A percentile compares a stretch with the other conserved stretches of the same genome.
phyloP scores from a whole-genome alignment of 2,113 vertebrate genomes.

The Tauraco erythrolophus region DNA sequence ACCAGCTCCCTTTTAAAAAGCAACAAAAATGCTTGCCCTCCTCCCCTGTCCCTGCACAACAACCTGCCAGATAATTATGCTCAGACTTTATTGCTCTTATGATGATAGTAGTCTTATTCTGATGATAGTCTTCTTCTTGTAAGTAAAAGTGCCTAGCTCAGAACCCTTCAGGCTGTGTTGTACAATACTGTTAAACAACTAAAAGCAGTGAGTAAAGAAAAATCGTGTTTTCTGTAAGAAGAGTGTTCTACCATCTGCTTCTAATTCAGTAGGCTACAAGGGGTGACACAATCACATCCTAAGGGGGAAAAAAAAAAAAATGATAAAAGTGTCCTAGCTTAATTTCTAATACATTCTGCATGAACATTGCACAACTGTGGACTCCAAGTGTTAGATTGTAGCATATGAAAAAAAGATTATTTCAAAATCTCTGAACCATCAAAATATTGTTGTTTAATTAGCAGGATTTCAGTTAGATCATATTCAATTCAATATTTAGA shows the following conservation, averaged over 20 bases:
- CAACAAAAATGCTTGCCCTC: neutral
- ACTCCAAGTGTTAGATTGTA: neutral
- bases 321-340: neutral
- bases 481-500: neutral
- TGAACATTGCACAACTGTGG: neutral
- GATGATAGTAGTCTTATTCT: neutral
- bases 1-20: neutral
- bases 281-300: neutral
- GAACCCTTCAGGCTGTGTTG: neutral
- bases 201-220: neutral
- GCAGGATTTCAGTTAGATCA: neutral
- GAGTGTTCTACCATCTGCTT: neutral
- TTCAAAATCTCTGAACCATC: neutral
- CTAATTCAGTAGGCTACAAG: neutral
- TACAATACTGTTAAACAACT: neutral
- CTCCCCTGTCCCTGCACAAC: neutral
- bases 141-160: neutral
- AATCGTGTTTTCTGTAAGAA: neutral
- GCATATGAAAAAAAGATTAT: neutral
- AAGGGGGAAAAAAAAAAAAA: neutral
- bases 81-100: neutral
- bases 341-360: neutral
- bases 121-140: neutral
- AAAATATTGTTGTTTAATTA: neutral
- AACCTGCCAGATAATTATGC: neutral